These are phyloP conservation scores for Dendrolimus punctatus DNA, from an alignment of 1,140 invertebrate genomes.

Conservation along the genomic window DNA sequence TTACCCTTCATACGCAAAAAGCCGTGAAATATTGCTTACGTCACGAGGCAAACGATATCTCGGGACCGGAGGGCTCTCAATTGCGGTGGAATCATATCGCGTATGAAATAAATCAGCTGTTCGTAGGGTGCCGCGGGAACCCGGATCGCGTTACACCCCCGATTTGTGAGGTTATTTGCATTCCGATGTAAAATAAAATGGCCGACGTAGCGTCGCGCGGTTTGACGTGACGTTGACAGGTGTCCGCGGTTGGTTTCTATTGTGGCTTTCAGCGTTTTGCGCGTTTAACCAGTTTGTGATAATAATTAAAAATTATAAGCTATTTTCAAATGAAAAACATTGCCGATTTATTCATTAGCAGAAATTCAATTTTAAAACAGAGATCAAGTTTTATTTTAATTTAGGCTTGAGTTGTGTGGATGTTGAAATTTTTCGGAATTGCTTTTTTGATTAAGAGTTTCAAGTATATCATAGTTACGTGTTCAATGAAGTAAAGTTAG, in stretches of 20 bases:
- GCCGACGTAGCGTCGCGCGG: constrained; percentile 33
- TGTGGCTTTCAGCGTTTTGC: too few species aligned
- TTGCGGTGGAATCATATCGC: constrained; percentile 59
- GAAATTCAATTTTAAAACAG: too few species aligned
- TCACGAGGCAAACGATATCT: constrained; percentile 15
- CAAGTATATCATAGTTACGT: too few species aligned
- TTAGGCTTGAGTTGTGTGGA: too few species aligned
- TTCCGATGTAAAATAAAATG: constrained; percentile 50
- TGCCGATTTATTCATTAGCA: too few species aligned
- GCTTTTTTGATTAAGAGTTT: too few species aligned
- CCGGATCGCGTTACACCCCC: constrained; percentile 53
- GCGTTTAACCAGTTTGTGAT: too few species aligned
- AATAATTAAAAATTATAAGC: too few species aligned
- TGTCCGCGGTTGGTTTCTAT: constrained; percentile 13
- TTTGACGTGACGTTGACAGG: constrained; percentile 58
- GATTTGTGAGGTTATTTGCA: constrained; percentile 56
- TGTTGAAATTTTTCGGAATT: too few species aligned
- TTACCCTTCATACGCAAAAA: constrained; percentile 25
- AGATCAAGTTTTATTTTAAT: too few species aligned
- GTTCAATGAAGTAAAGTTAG: too few species aligned
- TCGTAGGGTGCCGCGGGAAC: constrained; percentile 31
- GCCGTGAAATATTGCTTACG: constrained; percentile 6
- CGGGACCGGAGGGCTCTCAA: constrained; percentile 32
- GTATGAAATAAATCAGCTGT: constrained; percentile 60
- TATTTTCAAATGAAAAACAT: too few species aligned